Base-by-base conservation (phyloP, 2,797 vertebrate genomes). In the Molossus molossus region DNA sequence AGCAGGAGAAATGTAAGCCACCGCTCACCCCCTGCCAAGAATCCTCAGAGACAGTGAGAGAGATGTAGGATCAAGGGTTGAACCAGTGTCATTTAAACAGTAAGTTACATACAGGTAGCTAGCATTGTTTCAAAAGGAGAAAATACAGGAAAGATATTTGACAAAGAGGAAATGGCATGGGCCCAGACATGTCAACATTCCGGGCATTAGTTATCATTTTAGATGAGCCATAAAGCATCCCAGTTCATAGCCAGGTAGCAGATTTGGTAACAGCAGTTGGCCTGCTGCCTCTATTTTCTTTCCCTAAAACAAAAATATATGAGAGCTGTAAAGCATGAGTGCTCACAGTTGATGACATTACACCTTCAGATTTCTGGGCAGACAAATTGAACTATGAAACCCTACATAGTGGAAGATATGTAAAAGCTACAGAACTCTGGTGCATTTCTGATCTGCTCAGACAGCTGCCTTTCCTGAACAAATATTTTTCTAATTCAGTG, bases 291-390 rank as follows among this genome's bases (percentile, higher is more conserved):
- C 65, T 62, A 9, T 69, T 95, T 65, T 50, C 62, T 53, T 93
- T 58, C 15, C 58, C 84, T 75, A 87, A 95, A 94, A 84, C 17
- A 94, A 93, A 93, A 86, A 53, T 25, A n/a, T 20, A 33, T 29
- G 50, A 80, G 8, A n/a, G 12, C n/a, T 48, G 1, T 50, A 57
- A 62, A 89, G 25, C 57, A 77, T 77, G 50, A 25, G 33, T 64
- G 62, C 64, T 80, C 82, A 88, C 17, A 23, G 58, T 5, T 62
- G 67, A 72, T 72, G 37, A 89, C 70, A 75, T 9, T 9, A 62
- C 1, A 57, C 33, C 21, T 89, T 83, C 79, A 55, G 53, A 48
- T 80, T 80, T 88, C 85, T 58, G 40, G 27, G 40, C 6, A 87
- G 45, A 85, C 8, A 87, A 87, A 50, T 0, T 75, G 65, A 85